Conservation (phyloP, 2,113 vertebrate species). For the Bufo bufo region DNA sequence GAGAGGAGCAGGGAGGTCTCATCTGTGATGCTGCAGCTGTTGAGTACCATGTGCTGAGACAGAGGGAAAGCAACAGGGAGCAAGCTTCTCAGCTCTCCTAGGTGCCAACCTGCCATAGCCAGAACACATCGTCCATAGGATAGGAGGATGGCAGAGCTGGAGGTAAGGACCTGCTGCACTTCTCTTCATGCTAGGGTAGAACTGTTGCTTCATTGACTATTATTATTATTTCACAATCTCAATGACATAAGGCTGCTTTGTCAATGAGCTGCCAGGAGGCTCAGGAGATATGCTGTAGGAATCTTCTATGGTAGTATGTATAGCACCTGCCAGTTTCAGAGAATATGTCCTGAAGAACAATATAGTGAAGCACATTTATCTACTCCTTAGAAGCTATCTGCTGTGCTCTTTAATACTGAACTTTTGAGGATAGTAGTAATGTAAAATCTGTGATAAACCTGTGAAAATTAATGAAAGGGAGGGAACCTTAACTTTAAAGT, state of each 20-base stretch:
- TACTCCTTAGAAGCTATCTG: not conserved
- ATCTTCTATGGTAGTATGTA: not conserved
- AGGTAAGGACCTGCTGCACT: conserved; percentile 38
- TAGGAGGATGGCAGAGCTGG: conserved; percentile 48
- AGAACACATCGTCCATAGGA: not conserved
- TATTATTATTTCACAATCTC: not conserved
- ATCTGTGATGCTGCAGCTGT: conserved; percentile 17
- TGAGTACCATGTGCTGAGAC: conserved; percentile 17
- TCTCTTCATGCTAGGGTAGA: not conserved
- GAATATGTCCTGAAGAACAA: not conserved
- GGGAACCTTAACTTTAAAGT: not conserved
- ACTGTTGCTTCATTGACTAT: no score
- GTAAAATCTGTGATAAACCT: not conserved
- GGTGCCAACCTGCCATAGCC: conserved; percentile 9
- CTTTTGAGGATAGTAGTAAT: not conserved
- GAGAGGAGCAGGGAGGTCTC: conserved; percentile 33
- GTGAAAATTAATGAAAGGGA: not conserved
- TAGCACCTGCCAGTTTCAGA: not conserved
- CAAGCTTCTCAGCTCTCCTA: not conserved
- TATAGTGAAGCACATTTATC: not conserved
- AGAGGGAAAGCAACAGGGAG: not conserved
- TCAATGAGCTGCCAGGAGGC: not conserved
- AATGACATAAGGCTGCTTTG: not conserved
- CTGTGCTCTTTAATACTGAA: not conserved
- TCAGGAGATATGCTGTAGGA: not conserved